These are phyloP conservation scores for Machaerirhynchus nigripectus DNA, from an alignment of 2,113 vertebrate species.

Conservation along the genomic window DNA sequence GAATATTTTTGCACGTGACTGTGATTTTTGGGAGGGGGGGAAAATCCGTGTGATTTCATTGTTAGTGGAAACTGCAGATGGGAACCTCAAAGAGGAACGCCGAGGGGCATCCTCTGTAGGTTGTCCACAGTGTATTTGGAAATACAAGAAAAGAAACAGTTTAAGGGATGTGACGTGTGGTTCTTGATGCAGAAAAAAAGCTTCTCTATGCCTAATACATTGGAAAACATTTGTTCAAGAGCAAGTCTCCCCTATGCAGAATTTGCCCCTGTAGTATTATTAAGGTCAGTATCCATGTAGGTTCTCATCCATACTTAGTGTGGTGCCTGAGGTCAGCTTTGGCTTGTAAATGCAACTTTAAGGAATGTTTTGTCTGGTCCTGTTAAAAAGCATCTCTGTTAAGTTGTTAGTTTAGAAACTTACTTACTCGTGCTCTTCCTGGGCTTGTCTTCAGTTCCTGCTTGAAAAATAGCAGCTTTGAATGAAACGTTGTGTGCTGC, in stretches of 20 bases:
- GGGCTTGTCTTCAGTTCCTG: neutral
- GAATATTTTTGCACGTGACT: neutral
- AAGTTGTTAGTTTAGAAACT: neutral
- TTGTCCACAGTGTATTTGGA: neutral
- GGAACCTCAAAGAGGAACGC: neutral
- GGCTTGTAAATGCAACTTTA: neutral
- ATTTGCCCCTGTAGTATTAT: neutral
- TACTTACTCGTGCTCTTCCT: neutral
- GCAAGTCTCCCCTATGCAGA: neutral
- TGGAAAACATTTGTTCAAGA: conserved; percentile 44
- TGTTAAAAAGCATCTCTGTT: neutral
- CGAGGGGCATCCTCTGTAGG: neutral
- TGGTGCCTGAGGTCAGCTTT: conserved; percentile 6
- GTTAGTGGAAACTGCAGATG: neutral
- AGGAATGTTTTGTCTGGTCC: neutral
- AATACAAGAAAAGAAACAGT: neutral
- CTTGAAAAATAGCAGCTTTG: neutral
- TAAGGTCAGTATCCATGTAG: neutral
- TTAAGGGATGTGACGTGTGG: neutral
- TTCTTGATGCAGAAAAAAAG: conserved; percentile 51
- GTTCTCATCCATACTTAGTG: neutral
- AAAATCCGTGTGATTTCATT: neutral
- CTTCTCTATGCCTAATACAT: conserved; percentile 22
- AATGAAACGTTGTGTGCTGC: neutral
- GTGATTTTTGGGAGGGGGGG: neutral